A percentile compares a stretch with the other conserved stretches of the same genome.
Conservation (phyloP, 2,113 vertebrate genomes). For the Phrynosoma blainvillii region DNA sequence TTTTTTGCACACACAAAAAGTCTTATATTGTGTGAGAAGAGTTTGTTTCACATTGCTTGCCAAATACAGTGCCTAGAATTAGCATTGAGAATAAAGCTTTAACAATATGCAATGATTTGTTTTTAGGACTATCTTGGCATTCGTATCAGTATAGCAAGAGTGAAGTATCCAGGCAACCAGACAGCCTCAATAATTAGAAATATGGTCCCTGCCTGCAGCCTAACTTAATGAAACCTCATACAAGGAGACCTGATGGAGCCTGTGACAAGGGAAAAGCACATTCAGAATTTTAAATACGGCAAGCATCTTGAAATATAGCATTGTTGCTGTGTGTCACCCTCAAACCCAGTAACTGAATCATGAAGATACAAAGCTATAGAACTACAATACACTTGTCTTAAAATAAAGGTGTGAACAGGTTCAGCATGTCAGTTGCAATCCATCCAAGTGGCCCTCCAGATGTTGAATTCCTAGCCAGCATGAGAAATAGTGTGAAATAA, state of each 20-base stretch:
- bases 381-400: constrained; percentile 60
- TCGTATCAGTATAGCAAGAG: constrained; percentile 38
- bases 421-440: background rate
- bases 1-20: constrained; percentile 15
- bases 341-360: constrained; percentile 23
- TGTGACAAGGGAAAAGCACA: constrained; percentile 44
- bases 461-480: background rate
- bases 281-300: constrained; percentile 60
- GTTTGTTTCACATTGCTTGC: constrained; percentile 31
- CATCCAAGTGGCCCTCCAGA: background rate
- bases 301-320: constrained; percentile 14
- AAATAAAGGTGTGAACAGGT: constrained; percentile 48
- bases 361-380: constrained; percentile 53
- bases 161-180: constrained; percentile 65
- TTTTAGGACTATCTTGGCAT: constrained; percentile 47
- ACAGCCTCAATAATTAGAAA: constrained; percentile 47
- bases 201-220: constrained; percentile 45
- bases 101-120: constrained; percentile 38
- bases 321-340: constrained; percentile 32
- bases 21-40: background rate
- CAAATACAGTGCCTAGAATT: constrained; percentile 34
- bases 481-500: too few relatives aligned
- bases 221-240: constrained; percentile 57
- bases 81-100: constrained; percentile 26
- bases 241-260: constrained; percentile 24